Conservation (phyloP, 2,113 vertebrate species). For the Maylandia zebra region DNA sequence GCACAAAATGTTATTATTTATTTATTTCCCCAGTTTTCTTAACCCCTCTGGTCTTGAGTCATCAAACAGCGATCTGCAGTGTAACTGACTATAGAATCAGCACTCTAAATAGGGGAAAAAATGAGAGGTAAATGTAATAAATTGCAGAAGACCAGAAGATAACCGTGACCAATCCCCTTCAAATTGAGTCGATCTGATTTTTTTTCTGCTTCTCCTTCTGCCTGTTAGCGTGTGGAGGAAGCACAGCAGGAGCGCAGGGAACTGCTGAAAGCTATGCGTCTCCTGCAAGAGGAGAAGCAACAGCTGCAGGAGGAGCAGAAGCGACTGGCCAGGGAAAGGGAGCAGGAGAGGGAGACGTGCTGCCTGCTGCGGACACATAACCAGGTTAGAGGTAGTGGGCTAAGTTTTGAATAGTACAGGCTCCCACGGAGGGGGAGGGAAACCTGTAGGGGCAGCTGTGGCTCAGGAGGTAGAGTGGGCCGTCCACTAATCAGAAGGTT, state of each 20-base stretch:
- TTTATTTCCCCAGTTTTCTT: background rate
- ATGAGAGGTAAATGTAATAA: background rate
- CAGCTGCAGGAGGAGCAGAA: conserved; percentile 87
- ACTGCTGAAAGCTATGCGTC: conserved; percentile 78
- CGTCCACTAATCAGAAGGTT: background rate
- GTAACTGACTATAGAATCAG: background rate
- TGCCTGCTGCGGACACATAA: conserved; percentile 79
- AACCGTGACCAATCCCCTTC: background rate
- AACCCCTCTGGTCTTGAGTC: background rate
- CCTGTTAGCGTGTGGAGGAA: conserved; percentile 85
- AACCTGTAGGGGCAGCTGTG: background rate
- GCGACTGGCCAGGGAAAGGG: conserved; percentile 64
- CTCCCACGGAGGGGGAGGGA: background rate
- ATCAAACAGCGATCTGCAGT: background rate
- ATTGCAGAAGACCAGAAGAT: background rate
- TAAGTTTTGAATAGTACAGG: background rate
- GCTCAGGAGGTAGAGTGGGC: background rate
- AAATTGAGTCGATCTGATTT: background rate
- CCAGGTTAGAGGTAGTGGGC: conserved; percentile 68
- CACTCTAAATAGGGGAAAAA: background rate
- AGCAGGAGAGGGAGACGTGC: conserved; percentile 79
- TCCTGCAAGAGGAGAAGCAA: conserved; percentile 84
- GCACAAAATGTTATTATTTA: background rate
- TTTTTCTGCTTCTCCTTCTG: background rate
- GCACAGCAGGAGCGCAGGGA: conserved; percentile 91